phyloP scores from a whole-genome alignment of 2,888 invertebrate genomes.

The Euspilapteryx auroguttella region DNA sequence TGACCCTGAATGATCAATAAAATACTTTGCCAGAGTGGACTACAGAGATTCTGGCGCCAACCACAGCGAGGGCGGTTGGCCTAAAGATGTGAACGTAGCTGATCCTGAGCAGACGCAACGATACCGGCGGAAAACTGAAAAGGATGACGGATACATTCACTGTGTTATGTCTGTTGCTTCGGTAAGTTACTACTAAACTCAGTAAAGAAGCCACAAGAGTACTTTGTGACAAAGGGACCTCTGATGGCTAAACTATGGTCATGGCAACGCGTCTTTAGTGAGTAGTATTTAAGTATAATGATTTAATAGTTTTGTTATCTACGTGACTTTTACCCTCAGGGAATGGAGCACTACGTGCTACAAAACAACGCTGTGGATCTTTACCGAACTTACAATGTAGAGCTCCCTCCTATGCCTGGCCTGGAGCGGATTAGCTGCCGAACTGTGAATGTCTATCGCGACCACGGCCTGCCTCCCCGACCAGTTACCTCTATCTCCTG shows the following conservation, averaged over 20 bases:
- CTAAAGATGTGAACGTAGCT: slow-evolving; percentile 66
- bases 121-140: slow-evolving; percentile 77
- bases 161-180: slow-evolving; percentile 61
- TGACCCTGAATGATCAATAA: too few relatives aligned
- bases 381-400: slow-evolving; percentile 84
- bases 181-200: too few relatives aligned
- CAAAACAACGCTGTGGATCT: slow-evolving; percentile 94
- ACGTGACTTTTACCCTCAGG: too few relatives aligned
- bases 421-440: slow-evolving; percentile 68
- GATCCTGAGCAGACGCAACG: slow-evolving; percentile 74
- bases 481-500: slow-evolving; percentile 80
- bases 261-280: too few relatives aligned
- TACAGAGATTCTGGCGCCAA: slow-evolving; percentile 60
- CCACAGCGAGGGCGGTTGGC: slow-evolving; percentile 85
- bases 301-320: too few relatives aligned
- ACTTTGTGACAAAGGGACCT: background rate
- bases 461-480: slow-evolving; percentile 56
- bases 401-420: slow-evolving; percentile 65
- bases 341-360: slow-evolving; percentile 55
- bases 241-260: background rate
- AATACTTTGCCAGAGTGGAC: slow-evolving; percentile 36
- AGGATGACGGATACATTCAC: slow-evolving; percentile 74
- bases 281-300: too few relatives aligned
- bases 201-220: too few relatives aligned
- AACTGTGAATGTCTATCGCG: slow-evolving; percentile 83